These are phyloP conservation scores for Amphiprion ocellaris DNA, from an alignment of 2,113 vertebrate species.

Conservation along the genomic window DNA sequence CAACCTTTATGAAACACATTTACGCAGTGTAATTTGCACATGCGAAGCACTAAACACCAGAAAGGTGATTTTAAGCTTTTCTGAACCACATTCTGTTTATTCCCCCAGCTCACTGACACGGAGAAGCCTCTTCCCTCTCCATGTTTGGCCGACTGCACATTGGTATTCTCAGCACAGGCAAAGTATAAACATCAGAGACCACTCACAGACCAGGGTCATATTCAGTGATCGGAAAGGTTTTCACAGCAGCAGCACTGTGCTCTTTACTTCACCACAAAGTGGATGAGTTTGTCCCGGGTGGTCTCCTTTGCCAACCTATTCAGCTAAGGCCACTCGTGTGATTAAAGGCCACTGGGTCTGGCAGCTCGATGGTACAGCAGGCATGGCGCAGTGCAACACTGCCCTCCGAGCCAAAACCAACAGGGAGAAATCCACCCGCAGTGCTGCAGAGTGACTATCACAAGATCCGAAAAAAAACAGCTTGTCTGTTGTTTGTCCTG, in stretches of 20 bases:
- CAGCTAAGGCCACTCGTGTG: slow-evolving; percentile 29
- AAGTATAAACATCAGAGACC: slow-evolving; percentile 56
- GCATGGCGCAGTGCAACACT: slow-evolving; percentile 24
- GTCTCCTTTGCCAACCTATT: slow-evolving; percentile 35
- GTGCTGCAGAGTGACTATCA: background rate
- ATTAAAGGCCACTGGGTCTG: slow-evolving; percentile 33
- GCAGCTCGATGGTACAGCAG: slow-evolving; percentile 18
- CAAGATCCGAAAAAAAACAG: too few species aligned
- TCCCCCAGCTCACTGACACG: slow-evolving; percentile 7
- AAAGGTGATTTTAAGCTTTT: slow-evolving; percentile 5
- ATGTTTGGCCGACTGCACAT: slow-evolving; percentile 52
- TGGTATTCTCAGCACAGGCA: slow-evolving; percentile 55
- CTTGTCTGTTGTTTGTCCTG: too few species aligned
- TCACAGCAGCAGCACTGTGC: slow-evolving; percentile 22
- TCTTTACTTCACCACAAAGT: slow-evolving; percentile 37
- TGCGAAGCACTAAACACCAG: slow-evolving; percentile 9
- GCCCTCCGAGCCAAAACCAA: slow-evolving; percentile 46
- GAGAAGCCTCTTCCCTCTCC: slow-evolving; percentile 24
- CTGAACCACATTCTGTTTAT: slow-evolving; percentile 45
- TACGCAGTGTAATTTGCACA: background rate
- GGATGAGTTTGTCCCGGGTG: slow-evolving; percentile 38
- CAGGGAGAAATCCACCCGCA: slow-evolving; percentile 22
- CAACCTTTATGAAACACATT: slow-evolving; percentile 33
- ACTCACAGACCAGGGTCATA: background rate
- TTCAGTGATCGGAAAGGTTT: slow-evolving; percentile 20